These are phyloP conservation scores for Spodoptera litura DNA, from an alignment of 1,140 invertebrate species.

Conservation along the genomic window DNA sequence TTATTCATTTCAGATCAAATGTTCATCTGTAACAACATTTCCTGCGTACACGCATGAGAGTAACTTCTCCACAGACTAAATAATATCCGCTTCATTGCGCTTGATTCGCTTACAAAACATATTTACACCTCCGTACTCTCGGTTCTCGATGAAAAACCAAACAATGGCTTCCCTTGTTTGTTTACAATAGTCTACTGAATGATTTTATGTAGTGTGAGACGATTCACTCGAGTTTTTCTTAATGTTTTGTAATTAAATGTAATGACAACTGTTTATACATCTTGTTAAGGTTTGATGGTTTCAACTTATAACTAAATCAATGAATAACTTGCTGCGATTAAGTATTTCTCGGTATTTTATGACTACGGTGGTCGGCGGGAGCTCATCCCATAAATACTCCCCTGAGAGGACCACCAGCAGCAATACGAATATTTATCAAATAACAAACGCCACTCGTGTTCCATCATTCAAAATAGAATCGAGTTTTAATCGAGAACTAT, in stretches of 20 bases:
- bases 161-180: constrained; percentile 28
- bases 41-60: constrained; percentile 14
- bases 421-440: constrained; percentile 24
- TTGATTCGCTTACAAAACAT: constrained; percentile 35
- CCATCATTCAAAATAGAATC: constrained; percentile 36
- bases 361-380: neutral
- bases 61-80: constrained; percentile 19
- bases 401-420: constrained; percentile 8
- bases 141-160: constrained; percentile 27
- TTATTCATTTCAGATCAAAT: neutral
- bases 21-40: constrained; percentile 6
- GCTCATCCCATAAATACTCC: neutral
- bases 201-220: constrained; percentile 3
- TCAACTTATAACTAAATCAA: no score
- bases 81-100: constrained; percentile 38
- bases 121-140: constrained; percentile 26
- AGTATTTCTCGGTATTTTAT: neutral
- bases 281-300: no score
- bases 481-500: constrained; percentile 45
- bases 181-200: constrained; percentile 24
- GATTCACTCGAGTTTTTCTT: constrained; percentile 7
- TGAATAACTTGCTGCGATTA: no score
- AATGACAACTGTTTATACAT: neutral
- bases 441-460: constrained; percentile 34
- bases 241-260: constrained; percentile 13